A percentile compares a stretch with the other conserved stretches of the same genome.
Conservation (phyloP, 2,888 invertebrate genomes). For the Drosophila paranaensis region DNA sequence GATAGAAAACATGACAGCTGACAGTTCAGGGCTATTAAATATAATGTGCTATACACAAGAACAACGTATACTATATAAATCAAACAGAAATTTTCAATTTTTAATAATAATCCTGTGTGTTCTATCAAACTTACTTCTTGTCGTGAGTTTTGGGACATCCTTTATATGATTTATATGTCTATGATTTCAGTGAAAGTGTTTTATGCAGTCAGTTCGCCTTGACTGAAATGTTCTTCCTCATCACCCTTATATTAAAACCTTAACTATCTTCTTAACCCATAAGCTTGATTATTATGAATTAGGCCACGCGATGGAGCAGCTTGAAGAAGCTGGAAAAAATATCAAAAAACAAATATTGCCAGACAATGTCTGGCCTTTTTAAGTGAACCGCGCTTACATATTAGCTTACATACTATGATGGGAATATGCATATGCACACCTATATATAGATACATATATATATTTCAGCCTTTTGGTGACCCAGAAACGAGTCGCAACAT, state of each 20-base stretch:
- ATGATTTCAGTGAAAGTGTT: background rate
- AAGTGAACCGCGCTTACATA: too few species aligned
- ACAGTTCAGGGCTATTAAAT: too few species aligned
- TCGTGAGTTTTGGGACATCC: too few species aligned
- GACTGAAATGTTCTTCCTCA: background rate
- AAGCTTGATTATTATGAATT: background rate
- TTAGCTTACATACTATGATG: too few species aligned
- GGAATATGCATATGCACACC: background rate
- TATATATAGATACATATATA: background rate
- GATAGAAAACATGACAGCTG: too few species aligned
- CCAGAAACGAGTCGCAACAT: conserved; percentile 32
- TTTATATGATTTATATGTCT: too few species aligned
- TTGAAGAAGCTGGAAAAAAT: background rate
- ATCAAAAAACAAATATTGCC: background rate
- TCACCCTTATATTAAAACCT: background rate
- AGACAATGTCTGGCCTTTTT: conserved; percentile 14
- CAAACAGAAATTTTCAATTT: too few species aligned
- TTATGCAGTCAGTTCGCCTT: background rate
- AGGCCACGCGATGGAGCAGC: background rate
- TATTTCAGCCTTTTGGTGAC: conserved; percentile 39
- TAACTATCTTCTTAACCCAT: background rate
- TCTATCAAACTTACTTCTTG: too few species aligned
- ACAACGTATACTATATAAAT: too few species aligned
- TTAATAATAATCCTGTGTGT: too few species aligned
- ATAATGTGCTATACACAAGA: too few species aligned